Evolutionary conservation across 2,797 vertebrate species (phyloP), one percentile per base, ranked within the genome.

Genomic region (Serranus cabrilla): DNA sequence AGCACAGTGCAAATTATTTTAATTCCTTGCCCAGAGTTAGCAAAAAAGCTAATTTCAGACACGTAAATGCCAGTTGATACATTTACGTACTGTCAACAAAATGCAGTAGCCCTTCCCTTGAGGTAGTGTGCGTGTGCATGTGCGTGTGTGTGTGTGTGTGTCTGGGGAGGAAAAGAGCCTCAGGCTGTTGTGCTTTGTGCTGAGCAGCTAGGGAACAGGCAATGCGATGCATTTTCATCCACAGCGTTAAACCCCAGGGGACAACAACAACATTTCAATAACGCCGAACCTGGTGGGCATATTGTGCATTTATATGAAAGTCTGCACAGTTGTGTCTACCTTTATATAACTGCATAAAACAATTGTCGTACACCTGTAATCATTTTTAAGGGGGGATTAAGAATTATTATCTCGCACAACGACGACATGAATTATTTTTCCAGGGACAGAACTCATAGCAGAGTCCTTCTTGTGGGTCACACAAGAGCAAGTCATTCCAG

Each of bases 211-310:
- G 73, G 68, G 78, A 86, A 42, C 7, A 49, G 50, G 21, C 31
- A 7, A 46, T 16, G 69, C 12, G 14, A 50, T 47, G 31, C 16
- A 25, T 54, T 46, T 63, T 45, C 58, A 74, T 58, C 23, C 39
- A 20, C 27, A 54, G 73, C 68, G 25, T 46, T 13, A 37, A 18
- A 76, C 83, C n/a, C 73, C 77, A 54, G 27, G 62, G 66, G 81
- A 84, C 40, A 10, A 14, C 40, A 54, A 82, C 40, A 10, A 14
- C 40, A 54, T 81, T 84, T 82, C 62, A 84, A 82, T 83, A 78
- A 83, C 1, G 14, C 1, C 23, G 1, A 51, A 42, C 54, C 73
- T 71, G 31, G 11, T 55, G 51, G 42, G 18, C 47, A 58, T 70
- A 40, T 34, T 66, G 56, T 71, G 65, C 4, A 46, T 71, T 56